Conservation (phyloP, 2,888 invertebrate genomes). For the Macropis europaea region DNA sequence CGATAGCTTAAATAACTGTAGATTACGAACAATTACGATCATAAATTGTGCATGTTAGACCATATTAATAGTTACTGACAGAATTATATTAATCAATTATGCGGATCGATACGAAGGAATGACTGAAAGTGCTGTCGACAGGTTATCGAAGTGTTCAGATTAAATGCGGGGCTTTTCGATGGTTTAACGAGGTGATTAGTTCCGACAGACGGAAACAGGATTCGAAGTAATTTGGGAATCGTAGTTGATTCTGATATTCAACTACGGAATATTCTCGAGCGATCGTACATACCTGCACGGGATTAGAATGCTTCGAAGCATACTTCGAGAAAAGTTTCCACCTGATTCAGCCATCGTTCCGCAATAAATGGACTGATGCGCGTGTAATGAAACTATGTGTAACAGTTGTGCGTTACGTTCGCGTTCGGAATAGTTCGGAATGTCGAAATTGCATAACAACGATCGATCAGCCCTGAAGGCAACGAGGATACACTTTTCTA, state of each 20-base stretch:
- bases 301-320: slow-evolving; percentile 48
- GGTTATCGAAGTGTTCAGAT: too few species aligned
- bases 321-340: slow-evolving; percentile 50
- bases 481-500: not conserved
- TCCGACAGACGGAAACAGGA: too few species aligned
- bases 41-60: too few species aligned
- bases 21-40: too few species aligned
- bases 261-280: slow-evolving; percentile 24
- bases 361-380: slow-evolving; percentile 40
- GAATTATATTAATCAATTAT: too few species aligned
- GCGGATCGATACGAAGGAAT: too few species aligned
- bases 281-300: slow-evolving; percentile 17
- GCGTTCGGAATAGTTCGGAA: slow-evolving; percentile 28
- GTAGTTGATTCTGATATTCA: slow-evolving; percentile 20
- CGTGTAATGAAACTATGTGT: slow-evolving; percentile 50
- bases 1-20: too few species aligned
- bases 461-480: not conserved
- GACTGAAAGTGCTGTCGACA: too few species aligned
- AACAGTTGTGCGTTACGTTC: slow-evolving; percentile 22
- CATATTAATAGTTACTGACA: too few species aligned
- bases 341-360: slow-evolving; percentile 21
- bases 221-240: not conserved
- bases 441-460: slow-evolving; percentile 12
- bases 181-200: too few species aligned
- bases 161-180: too few species aligned